Percentiles rank a stretch among this genome's conserved stretches.
phyloP scores from a whole-genome alignment of 2,113 vertebrate genomes.

The Ploceus nigricollis region DNA sequence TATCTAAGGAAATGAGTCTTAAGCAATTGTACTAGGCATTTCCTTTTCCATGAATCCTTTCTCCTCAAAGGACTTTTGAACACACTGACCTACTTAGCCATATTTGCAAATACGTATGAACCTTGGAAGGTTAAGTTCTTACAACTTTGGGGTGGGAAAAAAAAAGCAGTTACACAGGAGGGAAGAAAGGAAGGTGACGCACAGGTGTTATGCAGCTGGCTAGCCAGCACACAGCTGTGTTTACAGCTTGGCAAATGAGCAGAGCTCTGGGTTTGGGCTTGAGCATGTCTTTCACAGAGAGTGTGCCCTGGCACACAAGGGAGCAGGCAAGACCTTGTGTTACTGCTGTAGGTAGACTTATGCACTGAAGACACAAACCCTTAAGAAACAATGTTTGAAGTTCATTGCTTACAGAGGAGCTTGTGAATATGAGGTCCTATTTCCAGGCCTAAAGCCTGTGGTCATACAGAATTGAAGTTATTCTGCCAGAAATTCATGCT shows the following conservation, averaged over 20 bases:
- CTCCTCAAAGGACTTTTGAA: background rate
- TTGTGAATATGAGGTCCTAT: background rate
- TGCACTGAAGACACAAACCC: background rate
- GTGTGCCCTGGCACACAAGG: background rate
- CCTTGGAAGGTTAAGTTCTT: background rate
- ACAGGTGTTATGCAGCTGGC: background rate
- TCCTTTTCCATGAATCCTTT: background rate
- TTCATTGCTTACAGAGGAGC: background rate
- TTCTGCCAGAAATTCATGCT: background rate
- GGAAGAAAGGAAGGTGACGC: background rate
- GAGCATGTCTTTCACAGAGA: background rate
- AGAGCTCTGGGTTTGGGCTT: background rate
- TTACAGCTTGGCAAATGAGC: background rate
- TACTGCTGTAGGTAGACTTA: background rate
- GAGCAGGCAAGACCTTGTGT: rapidly evolving
- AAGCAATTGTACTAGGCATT: background rate
- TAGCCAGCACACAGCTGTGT: background rate
- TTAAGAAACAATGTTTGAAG: background rate
- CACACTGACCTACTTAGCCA: background rate
- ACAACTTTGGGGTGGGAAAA: rapidly evolving
- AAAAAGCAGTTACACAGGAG: background rate
- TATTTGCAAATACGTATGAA: background rate
- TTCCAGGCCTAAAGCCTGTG: background rate
- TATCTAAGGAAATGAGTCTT: slow-evolving; percentile 3
- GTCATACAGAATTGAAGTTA: background rate